Conservation (phyloP, 2,797 vertebrate species). For the Lepus oiostolus region DNA sequence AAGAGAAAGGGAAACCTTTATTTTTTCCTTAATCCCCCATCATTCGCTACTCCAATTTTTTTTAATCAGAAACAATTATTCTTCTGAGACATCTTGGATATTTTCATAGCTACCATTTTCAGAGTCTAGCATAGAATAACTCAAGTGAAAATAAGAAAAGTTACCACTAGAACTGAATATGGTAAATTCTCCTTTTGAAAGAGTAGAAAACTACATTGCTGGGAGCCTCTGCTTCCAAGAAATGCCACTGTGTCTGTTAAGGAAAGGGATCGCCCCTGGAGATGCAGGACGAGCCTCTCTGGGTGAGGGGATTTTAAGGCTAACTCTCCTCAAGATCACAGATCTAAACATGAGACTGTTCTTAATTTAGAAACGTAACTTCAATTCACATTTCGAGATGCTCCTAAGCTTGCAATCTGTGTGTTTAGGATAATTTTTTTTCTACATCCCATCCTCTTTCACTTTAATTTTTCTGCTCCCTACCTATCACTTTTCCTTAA, state of each 20-base stretch:
- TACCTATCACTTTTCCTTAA: conserved; percentile 10
- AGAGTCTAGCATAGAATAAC: conserved; percentile 16
- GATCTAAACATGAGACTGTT: neutral
- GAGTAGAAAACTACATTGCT: neutral
- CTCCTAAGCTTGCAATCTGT: neutral
- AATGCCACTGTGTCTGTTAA: neutral
- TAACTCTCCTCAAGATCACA: neutral
- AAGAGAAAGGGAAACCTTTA: neutral
- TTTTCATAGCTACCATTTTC: conserved; percentile 58
- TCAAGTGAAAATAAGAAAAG: neutral
- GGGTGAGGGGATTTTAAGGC: neutral
- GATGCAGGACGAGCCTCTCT: neutral
- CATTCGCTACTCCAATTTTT: conserved; percentile 43
- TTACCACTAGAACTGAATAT: neutral
- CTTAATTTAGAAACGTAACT: conserved; percentile 23
- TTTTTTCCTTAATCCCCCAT: neutral
- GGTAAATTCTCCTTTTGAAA: neutral
- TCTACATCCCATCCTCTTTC: neutral
- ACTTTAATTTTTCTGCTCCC: conserved; percentile 37
- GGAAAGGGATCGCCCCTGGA: neutral
- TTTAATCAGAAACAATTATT: conserved; percentile 27
- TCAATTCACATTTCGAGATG: neutral
- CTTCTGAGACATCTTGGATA: neutral
- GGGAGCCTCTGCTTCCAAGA: neutral
- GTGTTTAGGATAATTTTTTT: neutral